These are phyloP conservation scores for Oxycera nigricornis DNA, from an alignment of 2,888 invertebrate species.

Conservation along the genomic window DNA sequence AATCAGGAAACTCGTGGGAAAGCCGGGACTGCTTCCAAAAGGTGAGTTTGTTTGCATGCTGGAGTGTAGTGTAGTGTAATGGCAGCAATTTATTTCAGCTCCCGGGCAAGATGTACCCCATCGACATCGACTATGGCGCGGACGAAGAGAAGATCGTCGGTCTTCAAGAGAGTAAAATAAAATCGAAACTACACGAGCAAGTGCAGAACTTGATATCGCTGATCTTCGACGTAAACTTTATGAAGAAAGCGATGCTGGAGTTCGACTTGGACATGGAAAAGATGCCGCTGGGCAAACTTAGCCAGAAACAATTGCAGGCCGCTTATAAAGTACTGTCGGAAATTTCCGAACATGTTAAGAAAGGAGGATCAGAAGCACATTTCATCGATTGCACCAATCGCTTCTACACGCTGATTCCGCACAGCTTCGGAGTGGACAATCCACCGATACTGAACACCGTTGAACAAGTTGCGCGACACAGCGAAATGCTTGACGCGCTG, in stretches of 20 bases:
- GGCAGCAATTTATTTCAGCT: no score
- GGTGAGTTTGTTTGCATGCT: no score
- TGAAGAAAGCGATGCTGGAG: slow-evolving; percentile 92
- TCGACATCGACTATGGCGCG: slow-evolving; percentile 89
- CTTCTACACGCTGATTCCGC: slow-evolving; percentile 96
- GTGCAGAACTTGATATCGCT: slow-evolving; percentile 84
- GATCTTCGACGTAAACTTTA: slow-evolving; percentile 89
- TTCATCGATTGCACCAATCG: slow-evolving; percentile 88
- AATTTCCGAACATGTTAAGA: slow-evolving; percentile 68
- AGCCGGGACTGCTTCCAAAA: slow-evolving; percentile 71
- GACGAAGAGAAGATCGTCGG: slow-evolving; percentile 56
- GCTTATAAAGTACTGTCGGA: slow-evolving; percentile 84
- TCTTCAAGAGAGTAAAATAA: slow-evolving; percentile 58
- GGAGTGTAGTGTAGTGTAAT: no score
- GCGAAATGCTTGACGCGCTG: slow-evolving; percentile 89
- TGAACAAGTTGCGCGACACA: slow-evolving; percentile 74
- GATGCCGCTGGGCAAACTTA: slow-evolving; percentile 97
- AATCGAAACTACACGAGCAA: slow-evolving; percentile 74
- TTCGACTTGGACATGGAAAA: slow-evolving; percentile 97
- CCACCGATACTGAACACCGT: slow-evolving; percentile 81
- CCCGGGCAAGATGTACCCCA: slow-evolving; percentile 71
- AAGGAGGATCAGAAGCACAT: slow-evolving; percentile 61
- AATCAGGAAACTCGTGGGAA: slow-evolving; percentile 83
- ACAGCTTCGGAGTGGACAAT: slow-evolving; percentile 85
- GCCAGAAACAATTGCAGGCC: slow-evolving; percentile 84